Base-by-base conservation (phyloP, 2,797 vertebrate species). In the Zalophus californianus region DNA sequence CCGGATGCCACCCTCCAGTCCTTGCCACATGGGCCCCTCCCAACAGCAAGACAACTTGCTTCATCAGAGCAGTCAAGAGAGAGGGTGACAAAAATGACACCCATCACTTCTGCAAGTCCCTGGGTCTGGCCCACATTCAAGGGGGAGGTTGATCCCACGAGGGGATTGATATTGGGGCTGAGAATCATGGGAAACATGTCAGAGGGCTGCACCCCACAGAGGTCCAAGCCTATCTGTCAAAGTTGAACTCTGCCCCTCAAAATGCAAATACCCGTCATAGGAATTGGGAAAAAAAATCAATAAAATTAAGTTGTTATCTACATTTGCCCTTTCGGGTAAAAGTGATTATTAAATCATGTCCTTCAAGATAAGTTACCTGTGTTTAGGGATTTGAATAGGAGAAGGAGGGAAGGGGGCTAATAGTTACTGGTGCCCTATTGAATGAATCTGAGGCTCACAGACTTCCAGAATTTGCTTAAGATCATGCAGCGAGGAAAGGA, bases 261-360 rank as follows among this genome's bases (percentile, higher is more conserved):
- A 56, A 91, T 77, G 58, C 79, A 82, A 93, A 52, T 85, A 41
- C 3, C 50, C 11, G 10, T 82, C 60, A 9, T 21, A 80, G 60
- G 29, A 94, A 15, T 20, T 60, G 2, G 12, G 3, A 14, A 0
- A 27, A 82, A 60, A 32, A 7, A 23, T 5, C n/a, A 62, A 16
- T 68, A 41, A 86, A 11, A 11, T 86, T 84, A 85, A 72, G 29
- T 83, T 29, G 2, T 27, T 93, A 44, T 80, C 32, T 54, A 14
- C 38, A 44, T 89, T 89, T 79, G 86, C 58, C 70, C 48, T 93
- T 86, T 32, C n/a, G 48, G 38, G 85, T 85, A 32, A 91, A 93
- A 82, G 23, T 62, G 52, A 94, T 60, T 75, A 62, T 68, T 91
- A 38, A 48, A 56, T 78, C 21, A 41, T 50, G 18, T 13, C n/a